phyloP scores from a whole-genome alignment of 2,888 invertebrate genomes.

The Melinaea menophilus region DNA sequence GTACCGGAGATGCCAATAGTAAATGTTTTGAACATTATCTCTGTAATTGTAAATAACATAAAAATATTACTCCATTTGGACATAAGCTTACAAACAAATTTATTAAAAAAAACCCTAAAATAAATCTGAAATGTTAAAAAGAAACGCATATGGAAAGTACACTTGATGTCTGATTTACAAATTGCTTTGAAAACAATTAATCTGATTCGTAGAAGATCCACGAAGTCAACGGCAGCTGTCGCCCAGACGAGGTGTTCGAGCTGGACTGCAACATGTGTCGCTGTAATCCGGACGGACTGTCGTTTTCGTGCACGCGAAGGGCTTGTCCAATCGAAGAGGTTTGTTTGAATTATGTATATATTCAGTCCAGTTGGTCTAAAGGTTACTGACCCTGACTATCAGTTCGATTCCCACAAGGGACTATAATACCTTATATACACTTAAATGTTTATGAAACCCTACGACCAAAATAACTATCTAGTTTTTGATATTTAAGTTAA shows the following conservation, averaged over 20 bases:
- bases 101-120: too few species aligned
- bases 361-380: too few species aligned
- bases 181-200: not conserved
- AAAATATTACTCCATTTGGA: too few species aligned
- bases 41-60: not conserved
- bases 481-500: too few species aligned
- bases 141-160: not conserved
- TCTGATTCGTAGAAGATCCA: conserved; percentile 45
- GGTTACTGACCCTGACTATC: too few species aligned
- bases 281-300: conserved; percentile 75
- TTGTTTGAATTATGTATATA: not conserved
- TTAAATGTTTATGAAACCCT: too few species aligned
- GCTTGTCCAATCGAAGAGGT: conserved; percentile 56
- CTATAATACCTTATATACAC: too few species aligned
- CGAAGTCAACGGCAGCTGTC: conserved; percentile 55
- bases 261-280: conserved; percentile 78
- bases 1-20: conserved; percentile 45
- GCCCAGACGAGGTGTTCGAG: conserved; percentile 73
- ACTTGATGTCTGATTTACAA: not conserved
- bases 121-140: too few species aligned
- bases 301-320: conserved; percentile 73
- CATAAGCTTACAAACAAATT: too few species aligned
- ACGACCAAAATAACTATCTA: too few species aligned
- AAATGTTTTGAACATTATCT: conserved; percentile 19
- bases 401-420: too few species aligned